A percentile compares a stretch with the other conserved stretches of the same genome.
phyloP scores from a whole-genome alignment of 2,797 vertebrate species.

The Kryptopterus vitreolus region DNA sequence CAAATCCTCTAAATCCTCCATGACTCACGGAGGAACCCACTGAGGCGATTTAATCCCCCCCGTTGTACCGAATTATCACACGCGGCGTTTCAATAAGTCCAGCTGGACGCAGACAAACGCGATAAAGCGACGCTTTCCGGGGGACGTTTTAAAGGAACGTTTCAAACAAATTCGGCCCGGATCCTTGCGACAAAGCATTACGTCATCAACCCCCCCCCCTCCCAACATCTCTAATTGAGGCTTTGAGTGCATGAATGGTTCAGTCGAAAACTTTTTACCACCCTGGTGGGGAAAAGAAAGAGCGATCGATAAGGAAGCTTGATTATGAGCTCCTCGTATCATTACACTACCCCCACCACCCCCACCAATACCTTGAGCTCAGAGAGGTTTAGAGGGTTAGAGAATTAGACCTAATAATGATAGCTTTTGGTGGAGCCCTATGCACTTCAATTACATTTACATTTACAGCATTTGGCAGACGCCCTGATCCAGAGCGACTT shows the following conservation, averaged over 20 bases:
- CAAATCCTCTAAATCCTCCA: not conserved
- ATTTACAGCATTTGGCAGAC: no score
- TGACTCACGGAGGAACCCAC: slow-evolving; percentile 19
- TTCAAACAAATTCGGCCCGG: not conserved
- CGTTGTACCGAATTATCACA: not conserved
- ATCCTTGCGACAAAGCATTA: not conserved
- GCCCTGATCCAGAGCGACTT: no score
- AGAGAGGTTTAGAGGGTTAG: no score
- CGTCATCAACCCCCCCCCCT: no score
- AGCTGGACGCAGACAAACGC: not conserved
- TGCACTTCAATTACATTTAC: no score
- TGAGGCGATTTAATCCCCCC: not conserved
- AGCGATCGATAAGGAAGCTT: not conserved
- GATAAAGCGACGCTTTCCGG: not conserved
- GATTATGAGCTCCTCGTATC: not conserved
- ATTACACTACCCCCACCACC: not conserved
- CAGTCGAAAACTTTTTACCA: not conserved
- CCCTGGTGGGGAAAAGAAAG: not conserved
- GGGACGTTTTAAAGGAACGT: not conserved
- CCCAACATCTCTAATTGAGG: not conserved
- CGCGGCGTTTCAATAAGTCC: not conserved
- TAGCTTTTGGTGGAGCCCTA: no score
- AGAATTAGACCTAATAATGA: no score
- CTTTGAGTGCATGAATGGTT: not conserved
- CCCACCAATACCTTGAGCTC: not conserved